Conservation (phyloP, 2,113 vertebrate genomes). For the Empidonax alnorum region DNA sequence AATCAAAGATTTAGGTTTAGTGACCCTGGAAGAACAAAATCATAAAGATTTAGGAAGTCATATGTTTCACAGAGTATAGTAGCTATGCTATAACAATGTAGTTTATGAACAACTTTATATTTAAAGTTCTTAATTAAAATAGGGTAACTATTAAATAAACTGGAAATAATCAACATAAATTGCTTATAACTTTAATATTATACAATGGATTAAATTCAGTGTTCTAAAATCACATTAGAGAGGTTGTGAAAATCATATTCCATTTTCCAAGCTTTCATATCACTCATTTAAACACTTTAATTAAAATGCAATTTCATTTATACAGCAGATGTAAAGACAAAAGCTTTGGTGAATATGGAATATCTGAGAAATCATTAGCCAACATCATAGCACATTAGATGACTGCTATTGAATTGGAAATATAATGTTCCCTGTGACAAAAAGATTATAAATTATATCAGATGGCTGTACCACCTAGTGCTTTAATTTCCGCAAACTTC, state of each 20-base stretch:
- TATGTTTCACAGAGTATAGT: neutral
- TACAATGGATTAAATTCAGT: neutral
- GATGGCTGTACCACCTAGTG: constrained; percentile 33
- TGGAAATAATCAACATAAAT: neutral
- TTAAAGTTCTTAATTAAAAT: constrained; percentile 35
- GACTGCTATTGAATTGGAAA: constrained; percentile 39
- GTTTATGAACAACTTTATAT: neutral
- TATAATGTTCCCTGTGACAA: neutral
- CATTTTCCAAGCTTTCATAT: constrained; percentile 18
- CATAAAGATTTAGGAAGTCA: neutral
- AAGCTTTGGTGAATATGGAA: constrained; percentile 52
- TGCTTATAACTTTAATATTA: neutral
- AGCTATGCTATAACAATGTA: neutral
- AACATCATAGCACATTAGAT: constrained; percentile 29
- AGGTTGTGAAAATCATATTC: constrained; percentile 33
- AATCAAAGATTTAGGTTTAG: neutral
- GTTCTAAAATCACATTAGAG: constrained; percentile 16
- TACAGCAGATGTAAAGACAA: constrained; percentile 45
- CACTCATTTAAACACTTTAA: constrained; percentile 13
- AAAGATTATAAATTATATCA: constrained; percentile 54
- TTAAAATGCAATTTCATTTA: constrained; percentile 69
- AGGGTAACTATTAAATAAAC: neutral
- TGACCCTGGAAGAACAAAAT: neutral
- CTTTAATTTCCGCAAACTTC: constrained; percentile 65
- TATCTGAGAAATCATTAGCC: constrained; percentile 55